A percentile compares a stretch with the other conserved stretches of the same genome.
phyloP scores from a whole-genome alignment of 2,113 vertebrate species.

The Piprites chloris region DNA sequence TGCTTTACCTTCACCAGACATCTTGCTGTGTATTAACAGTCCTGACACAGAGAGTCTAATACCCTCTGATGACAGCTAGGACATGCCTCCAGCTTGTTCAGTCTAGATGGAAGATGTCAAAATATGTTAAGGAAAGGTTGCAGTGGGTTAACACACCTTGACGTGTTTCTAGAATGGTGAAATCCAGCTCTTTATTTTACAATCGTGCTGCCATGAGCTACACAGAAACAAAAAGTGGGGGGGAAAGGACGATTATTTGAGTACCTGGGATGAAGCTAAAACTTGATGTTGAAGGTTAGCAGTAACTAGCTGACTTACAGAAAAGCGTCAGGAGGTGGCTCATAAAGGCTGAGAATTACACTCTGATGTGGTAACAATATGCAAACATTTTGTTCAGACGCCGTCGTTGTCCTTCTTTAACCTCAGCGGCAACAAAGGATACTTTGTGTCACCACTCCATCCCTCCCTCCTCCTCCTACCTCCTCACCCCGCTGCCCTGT shows the following conservation, averaged over 20 bases:
- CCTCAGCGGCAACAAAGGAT: not conserved
- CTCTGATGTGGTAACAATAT: not conserved
- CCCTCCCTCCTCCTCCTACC: not conserved
- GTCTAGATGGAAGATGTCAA: not conserved
- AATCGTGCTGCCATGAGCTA: not conserved
- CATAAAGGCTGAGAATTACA: not conserved
- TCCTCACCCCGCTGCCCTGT: not conserved
- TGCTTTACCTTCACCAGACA: not conserved
- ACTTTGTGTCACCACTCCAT: not conserved
- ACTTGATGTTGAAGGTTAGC: not conserved
- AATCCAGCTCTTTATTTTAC: not conserved
- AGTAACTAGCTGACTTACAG: not conserved
- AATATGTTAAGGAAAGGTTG: not conserved
- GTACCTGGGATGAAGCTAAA: not conserved
- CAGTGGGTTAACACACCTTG: not conserved
- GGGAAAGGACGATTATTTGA: not conserved
- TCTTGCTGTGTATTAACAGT: not conserved
- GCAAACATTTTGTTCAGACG: not conserved
- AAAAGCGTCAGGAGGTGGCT: not conserved
- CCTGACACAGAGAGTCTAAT: not conserved
- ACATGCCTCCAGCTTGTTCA: not conserved
- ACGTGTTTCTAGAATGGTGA: not conserved
- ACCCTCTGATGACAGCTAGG: not conserved
- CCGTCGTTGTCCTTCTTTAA: not conserved
- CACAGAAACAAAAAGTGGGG: not conserved